Evolutionary conservation across 2,113 vertebrate species (phyloP).

Genomic region (Colinus virginianus): DNA sequence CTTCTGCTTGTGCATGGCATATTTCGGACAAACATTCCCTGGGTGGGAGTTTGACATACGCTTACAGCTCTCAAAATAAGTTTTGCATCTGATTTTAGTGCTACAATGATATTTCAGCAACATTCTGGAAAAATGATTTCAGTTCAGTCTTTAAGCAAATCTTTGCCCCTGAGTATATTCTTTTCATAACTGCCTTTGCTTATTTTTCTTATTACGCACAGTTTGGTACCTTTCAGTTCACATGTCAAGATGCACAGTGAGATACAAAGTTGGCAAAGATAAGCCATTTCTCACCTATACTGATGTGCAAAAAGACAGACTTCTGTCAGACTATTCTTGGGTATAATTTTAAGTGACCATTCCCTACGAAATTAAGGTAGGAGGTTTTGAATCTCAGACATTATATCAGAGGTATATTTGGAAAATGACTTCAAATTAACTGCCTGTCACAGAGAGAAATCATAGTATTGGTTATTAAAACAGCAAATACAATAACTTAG

Average conservation of each 20-base stretch:
- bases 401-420: neutral
- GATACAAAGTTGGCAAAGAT: neutral
- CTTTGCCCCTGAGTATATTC: neutral
- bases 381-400: neutral
- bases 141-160: neutral
- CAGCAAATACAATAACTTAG: neutral
- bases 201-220: neutral
- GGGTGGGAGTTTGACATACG: neutral
- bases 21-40: neutral
- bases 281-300: neutral
- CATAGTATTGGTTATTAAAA: conserved; percentile 15
- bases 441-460: neutral
- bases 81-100: neutral
- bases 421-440: conserved; percentile 6
- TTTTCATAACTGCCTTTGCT: neutral
- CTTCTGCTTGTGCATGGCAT: neutral
- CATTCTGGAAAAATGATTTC: neutral
- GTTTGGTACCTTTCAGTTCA: neutral
- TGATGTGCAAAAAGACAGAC: neutral
- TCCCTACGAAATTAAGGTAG: neutral
- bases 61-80: neutral
- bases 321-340: neutral
- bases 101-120: neutral
- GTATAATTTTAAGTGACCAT: neutral
- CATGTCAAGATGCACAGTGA: neutral